Conservation (phyloP, 2,888 invertebrate genomes). For the Hirtodrosophila alboralis region DNA sequence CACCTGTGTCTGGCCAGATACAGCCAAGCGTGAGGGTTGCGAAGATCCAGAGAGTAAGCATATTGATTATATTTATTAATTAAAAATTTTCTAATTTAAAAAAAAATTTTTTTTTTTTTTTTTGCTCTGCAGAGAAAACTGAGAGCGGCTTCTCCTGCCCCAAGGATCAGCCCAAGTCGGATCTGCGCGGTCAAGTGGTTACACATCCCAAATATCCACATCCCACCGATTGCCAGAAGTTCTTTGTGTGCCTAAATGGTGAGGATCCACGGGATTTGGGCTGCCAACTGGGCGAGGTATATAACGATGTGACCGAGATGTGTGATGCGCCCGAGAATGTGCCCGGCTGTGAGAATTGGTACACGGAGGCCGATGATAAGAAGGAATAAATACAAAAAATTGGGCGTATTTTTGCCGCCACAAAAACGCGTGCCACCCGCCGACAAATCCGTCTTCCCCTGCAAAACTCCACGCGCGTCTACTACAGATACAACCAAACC, state of each 20-base stretch:
- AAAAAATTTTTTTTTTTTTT: too few relatives aligned
- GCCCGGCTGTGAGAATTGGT: conserved; percentile 96
- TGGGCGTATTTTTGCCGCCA: conserved; percentile 6
- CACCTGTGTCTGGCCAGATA: conserved; percentile 95
- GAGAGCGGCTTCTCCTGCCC: conserved; percentile 95
- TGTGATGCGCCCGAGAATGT: conserved; percentile 97
- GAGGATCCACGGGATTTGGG: conserved; percentile 94
- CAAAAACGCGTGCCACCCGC: conserved; percentile 34
- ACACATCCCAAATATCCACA: conserved; percentile 94
- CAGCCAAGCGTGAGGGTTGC: conserved; percentile 91
- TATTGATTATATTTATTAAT: too few relatives aligned
- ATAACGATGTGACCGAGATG: conserved; percentile 92
- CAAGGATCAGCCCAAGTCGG: conserved; percentile 86
- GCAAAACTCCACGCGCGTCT: conserved; percentile 49
- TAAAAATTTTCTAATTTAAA: too few relatives aligned
- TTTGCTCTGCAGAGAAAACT: conserved; percentile 88
- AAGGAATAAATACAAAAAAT: conserved; percentile 76
- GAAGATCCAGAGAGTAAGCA: conserved; percentile 86
- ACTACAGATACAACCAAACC: conserved; percentile 33
- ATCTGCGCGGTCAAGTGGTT: conserved; percentile 88
- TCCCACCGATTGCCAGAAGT: conserved; percentile 94
- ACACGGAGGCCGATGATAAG: conserved; percentile 91
- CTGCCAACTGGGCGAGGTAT: conserved; percentile 94
- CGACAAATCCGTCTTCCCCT: conserved; percentile 21
- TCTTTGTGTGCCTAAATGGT: conserved; percentile 95